Base-by-base conservation (phyloP, 2,113 vertebrate genomes). In the Aptenodytes patagonicus region DNA sequence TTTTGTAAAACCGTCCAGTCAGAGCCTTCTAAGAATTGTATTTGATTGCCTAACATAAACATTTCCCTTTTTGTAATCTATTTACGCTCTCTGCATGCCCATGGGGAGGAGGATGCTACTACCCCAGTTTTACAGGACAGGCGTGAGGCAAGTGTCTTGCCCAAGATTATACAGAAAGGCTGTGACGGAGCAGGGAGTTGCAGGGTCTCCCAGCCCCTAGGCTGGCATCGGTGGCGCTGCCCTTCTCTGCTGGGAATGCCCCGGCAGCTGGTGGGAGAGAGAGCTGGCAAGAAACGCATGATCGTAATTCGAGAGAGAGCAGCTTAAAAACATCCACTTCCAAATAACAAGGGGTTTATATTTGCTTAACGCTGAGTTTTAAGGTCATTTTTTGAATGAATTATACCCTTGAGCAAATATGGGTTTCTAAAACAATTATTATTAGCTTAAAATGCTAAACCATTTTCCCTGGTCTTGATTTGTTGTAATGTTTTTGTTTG, bases 391-490 rank as follows among this genome's bases (percentile, higher is more conserved):
- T 82, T 32, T 2, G 49, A 58, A 83, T 66, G 7, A 94, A 65
- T 93, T 89, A 87, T 19, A 76, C 72, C 77, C 31, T 84, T 89
- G 61, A 91, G 83, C 57, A 97, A 89, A 82, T 65, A 61, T 0
- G 6, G 32, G 28, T 78, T 95, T 95, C 83, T 72, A 61, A 92
- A 95, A 29, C 65, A 42, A 95, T 90, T 87, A 94, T 51, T 92
- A 84, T 89, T 91, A 85, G 40, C 70, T 95, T 82, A 69, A 93
- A 91, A 83, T 69, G 57, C 61, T 76, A 87, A 93, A 82, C 24
- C 6, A 1, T 70, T 87, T 92, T 22, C 83, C 77, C 32, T 54
- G 62, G 38, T 54, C 82, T 89, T 91, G 55, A 75, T 91, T 95
- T 89, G 28, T 70, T 87, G 65, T 61, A 79, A 82, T 72, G 40